These are phyloP conservation scores for Ariopsis seemanni DNA, from an alignment of 2,113 vertebrate species.

Conservation along the genomic window DNA sequence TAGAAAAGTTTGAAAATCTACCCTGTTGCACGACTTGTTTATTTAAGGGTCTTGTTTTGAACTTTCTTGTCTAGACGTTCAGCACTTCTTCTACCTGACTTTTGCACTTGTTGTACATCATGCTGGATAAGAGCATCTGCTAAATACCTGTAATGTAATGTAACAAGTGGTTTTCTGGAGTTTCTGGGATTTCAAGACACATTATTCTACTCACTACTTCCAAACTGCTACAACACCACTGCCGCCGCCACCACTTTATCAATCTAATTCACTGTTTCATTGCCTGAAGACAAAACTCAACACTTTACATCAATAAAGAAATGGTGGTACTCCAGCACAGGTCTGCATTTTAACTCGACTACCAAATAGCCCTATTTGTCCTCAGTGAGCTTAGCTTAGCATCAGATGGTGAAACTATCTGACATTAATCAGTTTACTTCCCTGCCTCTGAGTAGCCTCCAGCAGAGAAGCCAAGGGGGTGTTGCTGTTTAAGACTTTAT, in stretches of 20 bases:
- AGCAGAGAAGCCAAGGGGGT: slow-evolving; percentile 38
- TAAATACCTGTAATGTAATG: too few species aligned
- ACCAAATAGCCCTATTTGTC: slow-evolving; percentile 1
- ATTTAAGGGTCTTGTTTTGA: background rate
- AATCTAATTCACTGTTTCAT: slow-evolving; percentile 5
- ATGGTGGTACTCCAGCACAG: background rate
- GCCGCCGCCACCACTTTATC: background rate
- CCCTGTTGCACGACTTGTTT: background rate
- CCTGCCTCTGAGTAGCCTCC: slow-evolving; percentile 36
- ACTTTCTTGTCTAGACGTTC: too few species aligned
- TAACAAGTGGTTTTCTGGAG: too few species aligned
- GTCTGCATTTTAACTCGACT: slow-evolving; percentile 20
- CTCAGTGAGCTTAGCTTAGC: slow-evolving; percentile 39
- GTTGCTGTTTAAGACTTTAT: slow-evolving; percentile 42
- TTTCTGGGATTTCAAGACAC: background rate
- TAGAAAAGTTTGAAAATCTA: background rate
- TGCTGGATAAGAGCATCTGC: too few species aligned
- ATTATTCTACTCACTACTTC: background rate
- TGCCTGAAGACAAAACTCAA: slow-evolving; percentile 7
- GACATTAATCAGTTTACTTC: slow-evolving; percentile 40
- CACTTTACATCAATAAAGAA: background rate
- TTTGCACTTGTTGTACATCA: too few species aligned
- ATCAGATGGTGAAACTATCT: slow-evolving; percentile 30
- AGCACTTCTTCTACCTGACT: too few species aligned
- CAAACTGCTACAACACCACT: background rate